phyloP scores from a whole-genome alignment of 2,113 vertebrate genomes.

The Tangachromis dhanisi region DNA sequence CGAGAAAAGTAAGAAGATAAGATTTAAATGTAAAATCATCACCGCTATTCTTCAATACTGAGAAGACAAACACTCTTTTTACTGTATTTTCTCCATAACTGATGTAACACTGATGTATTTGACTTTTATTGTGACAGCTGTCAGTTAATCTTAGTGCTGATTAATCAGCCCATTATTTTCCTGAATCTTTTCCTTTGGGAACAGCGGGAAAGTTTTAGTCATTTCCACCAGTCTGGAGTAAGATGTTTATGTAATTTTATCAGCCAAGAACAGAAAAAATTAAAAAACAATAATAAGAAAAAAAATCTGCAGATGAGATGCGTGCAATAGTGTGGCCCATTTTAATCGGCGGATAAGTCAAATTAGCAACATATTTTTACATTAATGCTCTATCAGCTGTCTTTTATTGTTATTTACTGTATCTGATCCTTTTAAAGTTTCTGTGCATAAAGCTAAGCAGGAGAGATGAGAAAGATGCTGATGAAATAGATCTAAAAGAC shows the following conservation, averaged over 20 bases:
- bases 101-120: background rate
- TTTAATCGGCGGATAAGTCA: background rate
- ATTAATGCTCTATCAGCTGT: background rate
- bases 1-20: background rate
- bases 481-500: background rate
- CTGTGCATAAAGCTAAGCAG: background rate
- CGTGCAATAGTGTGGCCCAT: background rate
- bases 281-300: background rate
- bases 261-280: background rate
- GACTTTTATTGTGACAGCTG: background rate
- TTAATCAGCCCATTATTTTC: background rate
- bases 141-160: background rate
- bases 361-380: background rate
- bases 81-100: background rate
- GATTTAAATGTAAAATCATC: background rate
- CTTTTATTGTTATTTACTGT: background rate
- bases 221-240: background rate
- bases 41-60: background rate
- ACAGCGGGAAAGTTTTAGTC: background rate
- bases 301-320: background rate
- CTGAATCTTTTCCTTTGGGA: background rate
- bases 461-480: background rate
- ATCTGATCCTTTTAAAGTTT: background rate
- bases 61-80: background rate
- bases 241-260: background rate